These are phyloP conservation scores for Antechinus stuartii DNA, from an alignment of 2,113 vertebrate genomes.

Conservation along the genomic window DNA sequence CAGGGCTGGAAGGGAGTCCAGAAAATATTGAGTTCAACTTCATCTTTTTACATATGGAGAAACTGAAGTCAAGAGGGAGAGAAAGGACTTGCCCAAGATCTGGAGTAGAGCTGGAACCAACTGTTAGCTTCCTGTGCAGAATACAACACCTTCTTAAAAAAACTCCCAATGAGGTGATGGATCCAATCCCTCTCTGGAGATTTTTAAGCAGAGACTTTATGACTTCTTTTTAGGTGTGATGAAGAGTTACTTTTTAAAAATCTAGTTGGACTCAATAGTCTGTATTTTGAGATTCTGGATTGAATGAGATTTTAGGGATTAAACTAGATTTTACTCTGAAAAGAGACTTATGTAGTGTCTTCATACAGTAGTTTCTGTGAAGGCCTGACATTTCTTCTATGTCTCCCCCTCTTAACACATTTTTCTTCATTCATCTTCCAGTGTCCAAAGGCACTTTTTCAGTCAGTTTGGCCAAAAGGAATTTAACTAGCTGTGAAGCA, in stretches of 20 bases:
- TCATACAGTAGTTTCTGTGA: not conserved
- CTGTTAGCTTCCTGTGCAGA: not conserved
- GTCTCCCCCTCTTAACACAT: not conserved
- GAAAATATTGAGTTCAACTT: not conserved
- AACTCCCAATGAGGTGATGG: not conserved
- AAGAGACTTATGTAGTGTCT: not conserved
- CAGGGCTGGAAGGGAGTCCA: not conserved
- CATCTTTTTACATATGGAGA: not conserved
- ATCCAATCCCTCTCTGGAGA: not conserved
- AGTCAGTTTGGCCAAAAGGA: not conserved
- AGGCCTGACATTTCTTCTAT: not conserved
- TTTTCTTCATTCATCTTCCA: not conserved
- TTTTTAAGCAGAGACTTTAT: not conserved
- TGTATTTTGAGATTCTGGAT: not conserved
- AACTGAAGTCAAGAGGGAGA: not conserved
- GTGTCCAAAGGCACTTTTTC: not conserved
- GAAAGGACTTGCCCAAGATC: not conserved
- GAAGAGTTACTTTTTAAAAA: not conserved
- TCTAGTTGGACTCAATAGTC: not conserved
- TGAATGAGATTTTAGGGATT: not conserved
- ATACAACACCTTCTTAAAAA: not conserved
- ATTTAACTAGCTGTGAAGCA: not conserved
- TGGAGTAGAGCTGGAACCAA: not conserved
- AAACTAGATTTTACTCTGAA: not conserved
- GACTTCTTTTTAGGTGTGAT: not conserved